Conservation (phyloP, 2,888 invertebrate species). For the Eupithecia inturbata region DNA sequence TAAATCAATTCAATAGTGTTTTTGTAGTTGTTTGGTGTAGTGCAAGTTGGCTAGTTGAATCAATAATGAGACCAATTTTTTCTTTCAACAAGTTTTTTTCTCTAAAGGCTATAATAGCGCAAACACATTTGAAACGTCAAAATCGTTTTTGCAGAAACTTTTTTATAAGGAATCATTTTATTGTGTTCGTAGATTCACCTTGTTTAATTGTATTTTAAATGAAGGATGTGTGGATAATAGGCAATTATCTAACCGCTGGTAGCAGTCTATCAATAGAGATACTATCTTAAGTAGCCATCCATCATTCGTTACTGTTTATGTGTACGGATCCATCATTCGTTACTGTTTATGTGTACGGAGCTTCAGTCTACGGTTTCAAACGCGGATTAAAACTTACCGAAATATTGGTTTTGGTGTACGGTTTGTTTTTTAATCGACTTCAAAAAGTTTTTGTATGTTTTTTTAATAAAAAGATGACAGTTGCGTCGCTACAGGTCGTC, state of each 20-base stretch:
- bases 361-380: neutral
- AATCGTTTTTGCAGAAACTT: neutral
- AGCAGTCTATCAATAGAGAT: conserved; percentile 33
- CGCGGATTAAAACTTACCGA: neutral
- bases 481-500: too few relatives aligned
- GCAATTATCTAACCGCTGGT: conserved; percentile 34
- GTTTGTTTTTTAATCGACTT: neutral
- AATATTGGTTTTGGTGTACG: neutral
- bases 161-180: neutral
- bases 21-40: too few relatives aligned
- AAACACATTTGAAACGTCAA: neutral
- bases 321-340: conserved; percentile 25
- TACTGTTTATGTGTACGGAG: neutral
- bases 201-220: conserved; percentile 8
- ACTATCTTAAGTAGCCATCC: conserved; percentile 24
- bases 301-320: conserved; percentile 12
- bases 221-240: conserved; percentile 11
- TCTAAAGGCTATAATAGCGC: neutral
- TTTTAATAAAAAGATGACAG: too few relatives aligned
- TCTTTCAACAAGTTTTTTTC: neutral
- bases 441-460: too few relatives aligned
- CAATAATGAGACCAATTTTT: neutral
- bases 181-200: neutral
- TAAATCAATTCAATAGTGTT: neutral
- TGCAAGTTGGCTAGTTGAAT: conserved; percentile 3